These are phyloP conservation scores for Ficedula albicollis DNA, from an alignment of 2,797 vertebrate species.

Conservation along the genomic window DNA sequence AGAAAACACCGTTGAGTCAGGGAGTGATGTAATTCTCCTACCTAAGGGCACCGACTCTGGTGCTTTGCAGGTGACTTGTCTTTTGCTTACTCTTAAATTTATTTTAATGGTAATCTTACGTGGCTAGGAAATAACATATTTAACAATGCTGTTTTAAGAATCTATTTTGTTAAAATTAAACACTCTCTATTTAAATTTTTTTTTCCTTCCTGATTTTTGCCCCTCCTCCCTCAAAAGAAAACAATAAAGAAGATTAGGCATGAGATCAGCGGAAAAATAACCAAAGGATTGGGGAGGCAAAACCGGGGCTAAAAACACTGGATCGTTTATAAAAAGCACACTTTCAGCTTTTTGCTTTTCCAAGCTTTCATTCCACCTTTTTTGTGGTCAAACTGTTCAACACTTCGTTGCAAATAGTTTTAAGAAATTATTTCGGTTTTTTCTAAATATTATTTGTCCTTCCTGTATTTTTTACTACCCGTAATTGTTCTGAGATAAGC, in stretches of 20 bases:
- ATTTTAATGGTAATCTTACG: conserved; percentile 23
- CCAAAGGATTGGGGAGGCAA: conserved; percentile 16
- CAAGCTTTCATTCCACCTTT: conserved; percentile 2
- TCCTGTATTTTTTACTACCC: conserved; percentile 27
- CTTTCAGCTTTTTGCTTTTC: conserved; percentile 8
- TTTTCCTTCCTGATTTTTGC: background rate
- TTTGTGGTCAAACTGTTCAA: conserved; percentile 11
- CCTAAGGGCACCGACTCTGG: conserved; percentile 73
- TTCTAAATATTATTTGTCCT: conserved; percentile 2
- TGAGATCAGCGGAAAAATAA: conserved; percentile 60
- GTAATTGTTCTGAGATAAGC: conserved; percentile 10
- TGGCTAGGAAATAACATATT: background rate
- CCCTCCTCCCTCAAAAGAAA: background rate
- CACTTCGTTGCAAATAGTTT: conserved; percentile 50
- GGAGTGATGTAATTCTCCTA: conserved; percentile 80
- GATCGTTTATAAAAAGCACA: conserved; percentile 7
- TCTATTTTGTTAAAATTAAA: conserved; percentile 9
- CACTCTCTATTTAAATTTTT: background rate
- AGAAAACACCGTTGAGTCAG: conserved; percentile 49
- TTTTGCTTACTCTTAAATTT: conserved; percentile 72
- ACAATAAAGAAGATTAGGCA: conserved; percentile 59
- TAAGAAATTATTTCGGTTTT: conserved; percentile 8
- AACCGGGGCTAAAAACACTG: background rate
- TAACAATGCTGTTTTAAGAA: background rate
- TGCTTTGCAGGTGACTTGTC: conserved; percentile 79